Conservation (phyloP, 2,797 vertebrate genomes). For the Coranthus polyacanthus region DNA sequence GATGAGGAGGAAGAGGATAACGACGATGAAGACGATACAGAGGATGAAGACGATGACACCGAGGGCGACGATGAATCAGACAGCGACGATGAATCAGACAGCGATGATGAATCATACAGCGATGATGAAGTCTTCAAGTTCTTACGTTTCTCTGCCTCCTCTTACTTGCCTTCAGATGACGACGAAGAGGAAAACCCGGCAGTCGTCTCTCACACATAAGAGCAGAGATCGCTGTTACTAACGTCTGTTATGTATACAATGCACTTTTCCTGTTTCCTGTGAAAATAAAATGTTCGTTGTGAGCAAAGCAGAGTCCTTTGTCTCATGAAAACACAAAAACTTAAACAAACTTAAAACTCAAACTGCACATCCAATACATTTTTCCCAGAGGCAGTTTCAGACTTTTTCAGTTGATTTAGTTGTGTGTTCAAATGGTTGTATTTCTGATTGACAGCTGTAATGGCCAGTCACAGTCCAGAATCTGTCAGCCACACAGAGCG, state of each 20-base stretch:
- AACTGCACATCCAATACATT: too few species aligned
- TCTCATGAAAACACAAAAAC: neutral
- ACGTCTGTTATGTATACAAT: neutral
- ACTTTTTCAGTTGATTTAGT: too few species aligned
- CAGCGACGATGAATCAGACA: slow-evolving; percentile 51
- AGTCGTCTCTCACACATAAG: slow-evolving; percentile 10
- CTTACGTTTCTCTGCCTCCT: slow-evolving; percentile 22
- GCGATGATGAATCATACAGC: neutral
- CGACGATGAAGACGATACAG: slow-evolving; percentile 8
- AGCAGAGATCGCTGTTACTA: neutral
- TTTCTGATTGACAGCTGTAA: too few species aligned
- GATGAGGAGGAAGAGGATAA: slow-evolving; percentile 19
- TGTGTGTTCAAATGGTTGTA: too few species aligned
- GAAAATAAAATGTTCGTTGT: slow-evolving; percentile 32
- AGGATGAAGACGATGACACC: slow-evolving; percentile 35
- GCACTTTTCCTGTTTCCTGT: slow-evolving; percentile 7
- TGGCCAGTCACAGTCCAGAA: too few species aligned
- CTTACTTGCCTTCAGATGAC: slow-evolving; percentile 48
- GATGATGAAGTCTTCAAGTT: slow-evolving; percentile 48
- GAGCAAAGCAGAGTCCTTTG: neutral
- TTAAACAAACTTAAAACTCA: too few species aligned
- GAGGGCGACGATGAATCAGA: slow-evolving; percentile 5
- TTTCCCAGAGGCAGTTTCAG: too few species aligned
- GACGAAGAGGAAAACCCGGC: slow-evolving; percentile 32
- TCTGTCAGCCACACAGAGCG: too few species aligned